Evolutionary conservation across 2,797 vertebrate species (phyloP), one percentile per base, ranked within the genome.

Genomic region (Aulostomus chinensis): DNA sequence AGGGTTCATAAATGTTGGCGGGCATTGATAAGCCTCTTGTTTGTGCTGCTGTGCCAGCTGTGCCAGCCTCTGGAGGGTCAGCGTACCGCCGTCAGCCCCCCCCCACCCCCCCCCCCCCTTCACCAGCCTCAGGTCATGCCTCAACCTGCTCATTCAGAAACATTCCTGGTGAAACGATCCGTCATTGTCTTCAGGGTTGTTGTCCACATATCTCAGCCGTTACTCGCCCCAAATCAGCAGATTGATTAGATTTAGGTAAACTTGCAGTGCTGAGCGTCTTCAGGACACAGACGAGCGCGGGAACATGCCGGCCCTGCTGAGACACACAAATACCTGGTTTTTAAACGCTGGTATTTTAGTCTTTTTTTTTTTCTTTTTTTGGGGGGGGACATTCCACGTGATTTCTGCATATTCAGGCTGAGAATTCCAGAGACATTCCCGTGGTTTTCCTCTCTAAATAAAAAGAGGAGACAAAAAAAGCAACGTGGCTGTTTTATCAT

Each of bases 351-450:
- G 31, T 35, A 46, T n/a, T n/a, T n/a, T n/a, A n/a, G 41, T 29
- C 62, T 51, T 43, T 35, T 14, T 34, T 43, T 46, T 36, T 28
- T 38, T 26, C 41, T 15, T 24, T 11, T 51, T 28, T 6, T 1
- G n/a, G n/a, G n/a, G n/a, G n/a, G n/a, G n/a, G 4, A 28, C 6
- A 2, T 4, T 28, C 20, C 40, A 9, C 16, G 8, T 43, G 25
- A 18, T 28, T 28, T 1, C 8, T 1, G 30, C 9, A 54, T 60
- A 42, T 64, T 15, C 50, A 45, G 5, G 30, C 41, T 51, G 26
- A 59, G 4, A 58, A 81, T 84, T 77, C 73, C 59, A 60, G 45
- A 63, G 22, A 55, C 45, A 81, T 84, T 80, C 67, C 76, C n/a
- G 73, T 57, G 76, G 69, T 68, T 81, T 58, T 67, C 30, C 58